These are phyloP conservation scores for Lamellibrachia satsuma DNA, from an alignment of 2,888 invertebrate species.

Conservation along the genomic window DNA sequence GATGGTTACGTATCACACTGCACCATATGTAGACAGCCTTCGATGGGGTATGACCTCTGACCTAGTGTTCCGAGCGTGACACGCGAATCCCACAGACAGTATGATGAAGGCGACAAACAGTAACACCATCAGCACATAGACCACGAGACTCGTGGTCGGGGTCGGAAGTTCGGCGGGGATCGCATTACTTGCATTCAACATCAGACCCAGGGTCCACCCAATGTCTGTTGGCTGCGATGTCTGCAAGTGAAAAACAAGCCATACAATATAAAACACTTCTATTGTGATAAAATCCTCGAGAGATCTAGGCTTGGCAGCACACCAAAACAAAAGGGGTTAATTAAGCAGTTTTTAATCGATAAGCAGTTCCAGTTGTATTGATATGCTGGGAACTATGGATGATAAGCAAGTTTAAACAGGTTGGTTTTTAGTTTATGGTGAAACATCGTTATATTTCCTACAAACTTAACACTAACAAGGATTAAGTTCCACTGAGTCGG, in stretches of 20 bases:
- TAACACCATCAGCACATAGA: slow-evolving; percentile 49
- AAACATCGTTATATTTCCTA: too few relatives aligned
- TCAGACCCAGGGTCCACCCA: slow-evolving; percentile 62
- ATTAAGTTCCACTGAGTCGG: too few relatives aligned
- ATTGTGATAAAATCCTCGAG: too few relatives aligned
- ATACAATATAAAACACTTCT: too few relatives aligned
- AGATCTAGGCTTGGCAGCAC: too few relatives aligned
- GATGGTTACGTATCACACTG: neutral
- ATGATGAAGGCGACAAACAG: slow-evolving; percentile 54
- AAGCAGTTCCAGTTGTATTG: too few relatives aligned
- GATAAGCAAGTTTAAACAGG: too few relatives aligned
- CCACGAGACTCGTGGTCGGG: slow-evolving; percentile 31
- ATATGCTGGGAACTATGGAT: too few relatives aligned
- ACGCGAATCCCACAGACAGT: slow-evolving; percentile 51
- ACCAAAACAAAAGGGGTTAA: neutral
- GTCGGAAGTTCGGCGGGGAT: slow-evolving; percentile 54
- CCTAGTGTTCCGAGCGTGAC: slow-evolving; percentile 42
- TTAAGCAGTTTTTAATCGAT: neutral
- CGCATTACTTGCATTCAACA: slow-evolving; percentile 66
- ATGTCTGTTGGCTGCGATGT: neutral
- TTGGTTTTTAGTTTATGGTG: too few relatives aligned
- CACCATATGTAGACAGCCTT: neutral
- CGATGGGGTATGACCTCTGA: neutral
- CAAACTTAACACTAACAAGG: too few relatives aligned
- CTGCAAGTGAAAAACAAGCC: slow-evolving; percentile 38